These are phyloP conservation scores for Camponotus fellah DNA, from an alignment of 2,888 invertebrate genomes.

Conservation along the genomic window DNA sequence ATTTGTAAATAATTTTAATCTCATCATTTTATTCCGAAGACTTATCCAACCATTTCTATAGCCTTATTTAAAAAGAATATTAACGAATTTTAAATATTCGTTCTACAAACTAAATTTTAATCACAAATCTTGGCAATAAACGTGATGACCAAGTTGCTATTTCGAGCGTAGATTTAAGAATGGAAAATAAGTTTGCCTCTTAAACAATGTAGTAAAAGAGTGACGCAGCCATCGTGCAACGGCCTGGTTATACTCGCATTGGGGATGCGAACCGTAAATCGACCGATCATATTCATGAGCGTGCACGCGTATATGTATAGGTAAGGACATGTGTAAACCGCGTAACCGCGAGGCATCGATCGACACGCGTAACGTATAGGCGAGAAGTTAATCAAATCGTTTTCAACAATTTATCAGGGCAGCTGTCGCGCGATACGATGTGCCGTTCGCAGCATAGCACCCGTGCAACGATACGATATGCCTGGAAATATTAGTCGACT, in stretches of 20 bases:
- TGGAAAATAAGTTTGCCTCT: slow-evolving; percentile 22
- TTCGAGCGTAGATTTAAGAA: slow-evolving; percentile 49
- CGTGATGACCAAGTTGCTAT: slow-evolving; percentile 32
- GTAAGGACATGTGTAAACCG: slow-evolving; percentile 77
- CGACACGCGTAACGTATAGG: slow-evolving; percentile 76
- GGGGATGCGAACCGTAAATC: slow-evolving; percentile 58
- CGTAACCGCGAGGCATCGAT: slow-evolving; percentile 74
- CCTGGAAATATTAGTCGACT: slow-evolving; percentile 57
- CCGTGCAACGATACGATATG: slow-evolving; percentile 49
- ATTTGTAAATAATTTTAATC: not conserved
- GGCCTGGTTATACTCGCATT: slow-evolving; percentile 55
- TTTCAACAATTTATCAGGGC: slow-evolving; percentile 78
- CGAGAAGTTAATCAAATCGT: slow-evolving; percentile 80
- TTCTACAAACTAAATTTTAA: not conserved
- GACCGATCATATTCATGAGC: slow-evolving; percentile 56
- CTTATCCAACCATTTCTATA: not conserved
- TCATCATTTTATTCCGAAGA: not conserved
- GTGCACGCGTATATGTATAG: slow-evolving; percentile 56
- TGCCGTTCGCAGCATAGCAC: slow-evolving; percentile 31
- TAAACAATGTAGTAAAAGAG: slow-evolving; percentile 7
- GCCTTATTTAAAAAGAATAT: not conserved
- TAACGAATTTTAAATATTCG: not conserved
- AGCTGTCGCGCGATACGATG: slow-evolving; percentile 52
- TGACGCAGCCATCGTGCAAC: not conserved
- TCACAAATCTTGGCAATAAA: slow-evolving; percentile 31